phyloP scores from a whole-genome alignment of 1,140 invertebrate species.

The Solen grandis region DNA sequence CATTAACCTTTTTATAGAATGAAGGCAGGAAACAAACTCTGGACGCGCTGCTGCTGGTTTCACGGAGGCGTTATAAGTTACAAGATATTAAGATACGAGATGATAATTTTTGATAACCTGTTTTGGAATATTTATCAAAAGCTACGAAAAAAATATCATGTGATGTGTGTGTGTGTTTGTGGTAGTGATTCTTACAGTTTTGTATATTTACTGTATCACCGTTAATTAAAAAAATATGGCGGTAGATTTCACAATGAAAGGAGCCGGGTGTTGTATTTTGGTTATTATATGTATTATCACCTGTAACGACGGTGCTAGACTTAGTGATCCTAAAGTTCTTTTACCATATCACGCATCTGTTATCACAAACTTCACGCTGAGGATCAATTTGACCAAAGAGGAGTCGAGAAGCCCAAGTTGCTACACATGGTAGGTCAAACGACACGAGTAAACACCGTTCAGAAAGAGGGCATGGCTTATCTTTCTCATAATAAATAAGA shows the following conservation, averaged over 20 bases:
- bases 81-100: no score
- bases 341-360: conserved; percentile 44
- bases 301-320: conserved; percentile 23
- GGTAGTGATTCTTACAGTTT: no score
- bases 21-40: no score
- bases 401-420: conserved; percentile 85
- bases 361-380: conserved; percentile 44
- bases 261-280: conserved; percentile 5
- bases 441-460: no score
- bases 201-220: no score
- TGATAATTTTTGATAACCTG: no score
- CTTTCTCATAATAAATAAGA: background rate
- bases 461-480: background rate
- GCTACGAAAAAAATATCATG: no score
- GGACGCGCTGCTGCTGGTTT: no score
- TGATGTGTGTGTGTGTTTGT: no score
- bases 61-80: no score
- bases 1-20: no score
- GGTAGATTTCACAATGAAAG: conserved; percentile 46
- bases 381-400: conserved; percentile 63
- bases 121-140: no score
- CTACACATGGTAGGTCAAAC: conserved; percentile 87
- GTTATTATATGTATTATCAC: background rate
- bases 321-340: conserved; percentile 49
- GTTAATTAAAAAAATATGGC: conserved; percentile 49